Evolutionary conservation across 2,113 vertebrate species (phyloP), one percentile per base, ranked within the genome.

Genomic region (Poeciliopsis turrubarensis): DNA sequence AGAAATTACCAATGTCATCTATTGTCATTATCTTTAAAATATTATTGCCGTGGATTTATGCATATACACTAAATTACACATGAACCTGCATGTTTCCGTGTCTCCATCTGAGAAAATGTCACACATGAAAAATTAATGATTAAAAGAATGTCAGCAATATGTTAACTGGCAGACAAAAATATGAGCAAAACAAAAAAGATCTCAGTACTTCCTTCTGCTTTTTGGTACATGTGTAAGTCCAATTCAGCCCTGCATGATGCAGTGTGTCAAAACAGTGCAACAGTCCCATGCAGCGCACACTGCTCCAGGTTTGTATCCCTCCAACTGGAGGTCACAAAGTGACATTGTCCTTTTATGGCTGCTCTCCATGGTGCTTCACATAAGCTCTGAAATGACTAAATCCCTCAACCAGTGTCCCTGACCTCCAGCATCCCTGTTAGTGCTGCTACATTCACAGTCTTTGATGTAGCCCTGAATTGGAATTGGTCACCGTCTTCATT

Each of bases 291-390:
- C 69, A 82, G 81, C 85, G 83, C 72, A 69, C 74, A 81, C 65
- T 37, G 80, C 83, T 86, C 74, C 79, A 71, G 81, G 86, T 87
- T 86, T 80, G 85, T 73, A 85, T 86, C 67, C 76, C 65, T 85
- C 70, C 83, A 71, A 80, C 82, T 89, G 86, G 83, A 90, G 92
- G 92, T 93, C 91, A 86, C 85, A 83, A 83, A 90, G 86, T 91
- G 91, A 90, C 93, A 92, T 94, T 92, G 91, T 91, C 91, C 91
- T 89, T 91, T 93, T 91, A 89, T 89, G 83, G 87, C 87, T 75
- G 83, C 91, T 89, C 93, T 92, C 78, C 89, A 91, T 88, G 89
- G 89, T 92, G 91, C 88, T 92, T 91, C 91, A 90, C 89, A 89
- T 88, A 87, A 91, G 88, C 89, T 86, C 90, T 77, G 77, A 89